Percentiles rank a stretch among this genome's conserved stretches.
These are phyloP conservation scores for Holothuria glaberrima DNA, from an alignment of 35 echinoderm and acorn worm species.

Conservation along the genomic window DNA sequence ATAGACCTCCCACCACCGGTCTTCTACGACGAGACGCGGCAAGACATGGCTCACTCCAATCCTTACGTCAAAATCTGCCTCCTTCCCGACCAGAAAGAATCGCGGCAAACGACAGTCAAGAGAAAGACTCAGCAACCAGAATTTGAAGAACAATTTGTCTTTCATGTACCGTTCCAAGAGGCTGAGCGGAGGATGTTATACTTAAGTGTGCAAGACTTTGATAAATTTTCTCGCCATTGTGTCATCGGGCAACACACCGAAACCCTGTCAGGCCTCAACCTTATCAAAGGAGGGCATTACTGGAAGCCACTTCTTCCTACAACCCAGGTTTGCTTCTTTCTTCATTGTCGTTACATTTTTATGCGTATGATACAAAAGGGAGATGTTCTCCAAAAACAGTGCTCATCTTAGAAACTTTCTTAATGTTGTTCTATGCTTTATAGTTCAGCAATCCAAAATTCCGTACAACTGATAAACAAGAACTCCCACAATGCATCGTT, in stretches of 20 bases:
- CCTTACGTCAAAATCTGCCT: constrained; percentile 98
- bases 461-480: background rate
- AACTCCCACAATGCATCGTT: background rate
- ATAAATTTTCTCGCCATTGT: constrained; percentile 97
- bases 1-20: constrained; percentile 87
- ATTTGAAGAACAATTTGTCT: constrained; percentile 96
- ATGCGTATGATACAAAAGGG: background rate
- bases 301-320: constrained; percentile 97
- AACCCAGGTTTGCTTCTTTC: constrained; percentile 76
- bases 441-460: no score
- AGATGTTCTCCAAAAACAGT: no score
- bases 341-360: background rate
- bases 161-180: constrained; percentile 88
- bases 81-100: constrained; percentile 94
- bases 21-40: constrained; percentile 79
- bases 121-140: constrained; percentile 93
- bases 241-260: constrained; percentile 95
- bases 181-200: constrained; percentile 84
- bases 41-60: constrained; percentile 98
- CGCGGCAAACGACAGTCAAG: constrained; percentile 91
- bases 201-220: constrained; percentile 94
- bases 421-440: no score
- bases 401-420: no score
- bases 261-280: constrained; percentile 78
- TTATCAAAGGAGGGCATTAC: constrained; percentile 92